Evolutionary conservation across 2,888 invertebrate genomes (phyloP).

Genomic region (Ptychoptera albimana): DNA sequence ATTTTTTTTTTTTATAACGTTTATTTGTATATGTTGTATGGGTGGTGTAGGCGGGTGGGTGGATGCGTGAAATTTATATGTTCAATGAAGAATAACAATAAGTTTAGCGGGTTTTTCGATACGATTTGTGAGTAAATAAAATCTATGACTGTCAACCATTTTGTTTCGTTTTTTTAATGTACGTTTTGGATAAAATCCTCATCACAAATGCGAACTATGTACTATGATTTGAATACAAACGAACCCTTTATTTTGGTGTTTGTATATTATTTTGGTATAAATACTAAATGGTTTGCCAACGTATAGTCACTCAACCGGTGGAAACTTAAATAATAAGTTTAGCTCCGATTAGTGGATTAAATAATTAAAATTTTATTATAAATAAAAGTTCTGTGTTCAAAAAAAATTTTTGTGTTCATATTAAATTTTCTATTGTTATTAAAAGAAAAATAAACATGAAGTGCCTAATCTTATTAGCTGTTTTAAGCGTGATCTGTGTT

Average conservation of each 20-base stretch:
- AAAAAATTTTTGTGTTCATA: too few species aligned
- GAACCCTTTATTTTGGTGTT: background rate
- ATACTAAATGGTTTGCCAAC: constrained; percentile 1
- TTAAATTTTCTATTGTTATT: background rate
- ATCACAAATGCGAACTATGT: too few species aligned
- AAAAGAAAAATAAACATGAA: constrained; percentile 5
- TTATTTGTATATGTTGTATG: too few species aligned
- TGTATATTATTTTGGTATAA: constrained; percentile 1
- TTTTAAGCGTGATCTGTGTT: constrained; percentile 3
- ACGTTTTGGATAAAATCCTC: background rate
- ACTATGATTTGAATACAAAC: constrained; percentile 3
- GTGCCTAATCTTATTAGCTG: constrained; percentile 6
- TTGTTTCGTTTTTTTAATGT: background rate
- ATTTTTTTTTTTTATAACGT: too few species aligned
- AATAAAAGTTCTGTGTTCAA: too few species aligned
- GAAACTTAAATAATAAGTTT: constrained; percentile 32
- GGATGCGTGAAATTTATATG: too few species aligned
- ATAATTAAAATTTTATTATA: background rate
- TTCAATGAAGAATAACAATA: too few species aligned
- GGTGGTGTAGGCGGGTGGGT: too few species aligned
- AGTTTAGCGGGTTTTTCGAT: too few species aligned
- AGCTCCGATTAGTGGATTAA: constrained; percentile 19
- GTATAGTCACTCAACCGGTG: constrained; percentile 28
- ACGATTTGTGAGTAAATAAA: too few species aligned
- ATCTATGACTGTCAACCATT: background rate